These are phyloP conservation scores for Drosophila prosaltans DNA, from an alignment of 1,140 invertebrate species.

Conservation along the genomic window DNA sequence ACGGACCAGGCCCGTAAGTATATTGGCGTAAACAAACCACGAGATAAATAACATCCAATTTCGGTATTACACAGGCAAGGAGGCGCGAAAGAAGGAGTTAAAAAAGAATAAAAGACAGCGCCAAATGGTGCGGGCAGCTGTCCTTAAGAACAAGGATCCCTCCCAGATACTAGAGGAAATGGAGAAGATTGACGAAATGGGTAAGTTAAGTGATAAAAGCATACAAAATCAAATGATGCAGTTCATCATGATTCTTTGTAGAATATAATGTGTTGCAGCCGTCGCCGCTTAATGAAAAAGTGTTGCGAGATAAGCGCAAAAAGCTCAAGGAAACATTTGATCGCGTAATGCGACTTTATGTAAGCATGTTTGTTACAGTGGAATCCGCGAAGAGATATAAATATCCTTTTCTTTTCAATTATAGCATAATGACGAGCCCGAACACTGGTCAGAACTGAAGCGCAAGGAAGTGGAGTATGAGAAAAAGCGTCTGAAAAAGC, in stretches of 20 bases:
- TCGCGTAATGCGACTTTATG: conserved; percentile 96
- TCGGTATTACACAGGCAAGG: conserved; percentile 90
- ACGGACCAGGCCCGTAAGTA: conserved; percentile 98
- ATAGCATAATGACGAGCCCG: conserved; percentile 97
- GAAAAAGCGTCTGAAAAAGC: conserved; percentile 91
- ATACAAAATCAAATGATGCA: conserved; percentile 2
- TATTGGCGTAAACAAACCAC: background rate
- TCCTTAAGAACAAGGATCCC: conserved; percentile 99
- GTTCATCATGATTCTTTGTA: conserved; percentile 76
- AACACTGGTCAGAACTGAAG: conserved; percentile 95
- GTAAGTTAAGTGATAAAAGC: conserved; percentile 84
- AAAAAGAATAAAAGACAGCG: conserved; percentile 99
- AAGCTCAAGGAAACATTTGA: conserved; percentile 98
- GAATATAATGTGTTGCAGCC: conserved; percentile 97
- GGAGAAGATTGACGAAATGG: conserved; percentile 99
- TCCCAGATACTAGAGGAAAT: conserved; percentile 96
- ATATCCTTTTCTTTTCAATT: background rate
- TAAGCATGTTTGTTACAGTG: conserved; percentile 86
- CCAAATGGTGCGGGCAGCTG: conserved; percentile 96
- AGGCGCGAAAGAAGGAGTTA: conserved; percentile 97
- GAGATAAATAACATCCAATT: background rate
- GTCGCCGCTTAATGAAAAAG: conserved; percentile 97
- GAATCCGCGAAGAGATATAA: conserved; percentile 36
- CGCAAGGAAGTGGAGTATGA: conserved; percentile 97
- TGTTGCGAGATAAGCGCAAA: conserved; percentile 97